Evolutionary conservation across 1,140 invertebrate genomes (phyloP).

Genomic region (Aphelenchoides fujianensis): DNA sequence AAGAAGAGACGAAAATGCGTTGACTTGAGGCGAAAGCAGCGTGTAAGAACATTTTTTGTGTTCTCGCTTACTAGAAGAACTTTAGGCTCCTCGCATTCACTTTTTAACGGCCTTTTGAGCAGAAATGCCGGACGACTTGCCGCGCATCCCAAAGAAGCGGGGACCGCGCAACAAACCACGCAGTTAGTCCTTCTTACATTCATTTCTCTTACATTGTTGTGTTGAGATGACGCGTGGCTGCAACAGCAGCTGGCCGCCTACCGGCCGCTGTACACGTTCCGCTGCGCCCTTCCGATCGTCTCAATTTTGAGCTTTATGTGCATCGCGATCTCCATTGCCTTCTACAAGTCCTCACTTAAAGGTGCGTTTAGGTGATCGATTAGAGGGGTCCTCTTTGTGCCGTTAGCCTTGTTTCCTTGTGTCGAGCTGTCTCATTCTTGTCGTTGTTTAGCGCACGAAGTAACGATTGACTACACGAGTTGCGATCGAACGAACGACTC

Average conservation of each 20-base stretch:
- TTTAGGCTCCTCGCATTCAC: too few species aligned
- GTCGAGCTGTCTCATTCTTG: too few species aligned
- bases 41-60: too few species aligned
- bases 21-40: too few species aligned
- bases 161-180: constrained; percentile 9
- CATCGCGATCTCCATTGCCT: constrained; percentile 5
- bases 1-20: too few species aligned
- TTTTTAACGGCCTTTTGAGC: too few species aligned
- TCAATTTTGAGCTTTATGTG: background rate
- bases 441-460: background rate
- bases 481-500: background rate
- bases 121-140: constrained; percentile 22
- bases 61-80: too few species aligned
- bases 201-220: background rate
- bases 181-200: constrained; percentile 15
- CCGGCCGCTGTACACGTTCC: constrained; percentile 1
- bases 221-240: constrained; percentile 18
- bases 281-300: constrained; percentile 3
- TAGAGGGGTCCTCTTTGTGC: background rate
- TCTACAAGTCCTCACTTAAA: background rate
- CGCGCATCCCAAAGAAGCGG: constrained; percentile 23
- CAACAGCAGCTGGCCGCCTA: constrained; percentile 15
- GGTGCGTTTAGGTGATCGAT: background rate
- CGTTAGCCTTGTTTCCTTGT: background rate
- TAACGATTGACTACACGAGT: background rate